A percentile compares a stretch with the other conserved stretches of the same genome.
Evolutionary conservation across 2,113 vertebrate species (phyloP).

Genomic region (Muntiacus muntjak): DNA sequence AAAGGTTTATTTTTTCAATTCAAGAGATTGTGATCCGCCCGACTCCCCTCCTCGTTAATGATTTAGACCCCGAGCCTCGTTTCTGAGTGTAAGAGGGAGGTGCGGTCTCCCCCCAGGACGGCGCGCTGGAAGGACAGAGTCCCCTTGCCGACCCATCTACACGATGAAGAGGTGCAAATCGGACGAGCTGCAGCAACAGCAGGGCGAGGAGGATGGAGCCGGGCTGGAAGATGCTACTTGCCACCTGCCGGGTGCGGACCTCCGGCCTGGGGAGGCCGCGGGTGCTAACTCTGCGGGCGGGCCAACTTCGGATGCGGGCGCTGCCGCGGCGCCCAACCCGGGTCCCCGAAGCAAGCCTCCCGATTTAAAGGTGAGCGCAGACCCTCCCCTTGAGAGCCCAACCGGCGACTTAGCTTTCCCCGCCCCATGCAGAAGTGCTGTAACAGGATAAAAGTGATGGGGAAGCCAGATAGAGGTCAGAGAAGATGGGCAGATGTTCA

Average conservation of each 20-base stretch:
- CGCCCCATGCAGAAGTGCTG: constrained; percentile 1
- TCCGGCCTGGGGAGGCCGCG: constrained; percentile 75
- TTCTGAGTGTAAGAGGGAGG: constrained; percentile 49
- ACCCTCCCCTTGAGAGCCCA: neutral
- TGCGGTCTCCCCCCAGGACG: constrained; percentile 43
- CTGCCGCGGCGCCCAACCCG: constrained; percentile 64
- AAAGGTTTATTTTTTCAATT: constrained; percentile 20
- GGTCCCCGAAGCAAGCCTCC: constrained; percentile 82
- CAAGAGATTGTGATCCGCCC: constrained; percentile 41
- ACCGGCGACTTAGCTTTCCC: neutral
- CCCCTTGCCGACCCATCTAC: constrained; percentile 68
- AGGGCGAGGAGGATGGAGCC: constrained; percentile 79
- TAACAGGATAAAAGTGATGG: neutral
- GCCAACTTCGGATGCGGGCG: constrained; percentile 73
- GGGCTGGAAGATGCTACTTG: constrained; percentile 75
- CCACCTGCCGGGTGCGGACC: constrained; percentile 75
- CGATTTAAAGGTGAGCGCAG: constrained; percentile 83
- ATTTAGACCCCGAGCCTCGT: constrained; percentile 38
- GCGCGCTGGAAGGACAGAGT: constrained; percentile 63
- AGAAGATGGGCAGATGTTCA: neutral
- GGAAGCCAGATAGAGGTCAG: constrained; percentile 31
- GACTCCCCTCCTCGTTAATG: neutral
- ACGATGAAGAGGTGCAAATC: constrained; percentile 87
- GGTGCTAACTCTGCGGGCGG: constrained; percentile 61
- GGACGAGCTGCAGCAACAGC: constrained; percentile 83